Evolutionary conservation across 2,797 vertebrate species (phyloP).

Genomic region (Choloepus didactylus): DNA sequence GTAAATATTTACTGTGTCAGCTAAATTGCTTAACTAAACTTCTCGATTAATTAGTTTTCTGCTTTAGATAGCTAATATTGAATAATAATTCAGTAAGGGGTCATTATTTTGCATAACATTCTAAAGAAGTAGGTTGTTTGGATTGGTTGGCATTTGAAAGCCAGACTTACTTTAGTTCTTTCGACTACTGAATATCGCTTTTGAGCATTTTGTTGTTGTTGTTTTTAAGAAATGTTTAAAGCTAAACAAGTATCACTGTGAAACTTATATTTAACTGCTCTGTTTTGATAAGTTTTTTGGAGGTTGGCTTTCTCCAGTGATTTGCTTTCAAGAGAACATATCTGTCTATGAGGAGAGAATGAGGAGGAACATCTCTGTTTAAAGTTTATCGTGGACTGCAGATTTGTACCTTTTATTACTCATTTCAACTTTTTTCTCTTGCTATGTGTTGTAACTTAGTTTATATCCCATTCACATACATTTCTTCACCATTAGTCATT

Average conservation of each 20-base stretch:
- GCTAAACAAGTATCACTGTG: conserved; percentile 44
- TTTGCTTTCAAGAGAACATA: conserved; percentile 52
- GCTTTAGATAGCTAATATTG: conserved; percentile 65
- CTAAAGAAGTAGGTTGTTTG: conserved; percentile 67
- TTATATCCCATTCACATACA: conserved; percentile 65
- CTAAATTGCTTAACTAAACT: conserved; percentile 75
- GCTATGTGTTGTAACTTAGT: conserved; percentile 56
- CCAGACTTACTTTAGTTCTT: conserved; percentile 24
- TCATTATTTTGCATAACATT: conserved; percentile 46
- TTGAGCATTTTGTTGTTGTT: conserved; percentile 62
- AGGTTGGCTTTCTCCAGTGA: conserved; percentile 61
- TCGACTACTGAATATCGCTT: conserved; percentile 43
- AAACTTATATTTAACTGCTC: conserved; percentile 42
- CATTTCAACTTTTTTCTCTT: conserved; percentile 59
- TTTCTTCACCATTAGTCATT: conserved; percentile 70
- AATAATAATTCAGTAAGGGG: conserved; percentile 63
- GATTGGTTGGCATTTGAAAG: conserved; percentile 63
- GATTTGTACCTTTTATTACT: conserved; percentile 73
- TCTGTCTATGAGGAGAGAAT: conserved; percentile 33
- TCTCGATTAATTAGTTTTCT: conserved; percentile 68
- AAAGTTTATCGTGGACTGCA: conserved; percentile 70
- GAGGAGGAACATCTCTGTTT: conserved; percentile 75
- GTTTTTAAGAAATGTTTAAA: conserved; percentile 62
- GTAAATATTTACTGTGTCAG: conserved; percentile 81
- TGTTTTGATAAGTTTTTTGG: conserved; percentile 64